Conservation (phyloP, 2,113 vertebrate genomes). For the Toxostoma redivivum region DNA sequence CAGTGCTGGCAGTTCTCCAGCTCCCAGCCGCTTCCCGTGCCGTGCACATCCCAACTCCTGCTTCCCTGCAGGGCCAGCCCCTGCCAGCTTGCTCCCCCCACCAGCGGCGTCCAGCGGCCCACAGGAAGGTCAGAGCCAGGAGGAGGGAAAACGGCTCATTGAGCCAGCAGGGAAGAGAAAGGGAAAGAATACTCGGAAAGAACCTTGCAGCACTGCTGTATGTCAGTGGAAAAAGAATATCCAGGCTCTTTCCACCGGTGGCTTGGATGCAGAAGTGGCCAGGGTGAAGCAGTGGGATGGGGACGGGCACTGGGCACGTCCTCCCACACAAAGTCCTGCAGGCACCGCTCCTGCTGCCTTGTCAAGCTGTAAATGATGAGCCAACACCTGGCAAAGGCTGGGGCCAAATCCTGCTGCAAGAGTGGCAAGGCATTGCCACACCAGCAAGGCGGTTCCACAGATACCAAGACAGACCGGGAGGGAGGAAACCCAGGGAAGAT, state of each 20-base stretch:
- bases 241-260: neutral
- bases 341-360: neutral
- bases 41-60: neutral
- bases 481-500: neutral
- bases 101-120: neutral
- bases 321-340: neutral
- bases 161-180: neutral
- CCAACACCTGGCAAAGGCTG: constrained; percentile 14
- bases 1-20: neutral
- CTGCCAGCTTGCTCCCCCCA: neutral
- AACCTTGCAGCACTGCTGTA: neutral
- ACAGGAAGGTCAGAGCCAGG: constrained; percentile 35
- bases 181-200: constrained; percentile 52
- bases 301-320: neutral
- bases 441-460: neutral
- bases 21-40: neutral
- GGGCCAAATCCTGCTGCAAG: constrained; percentile 27
- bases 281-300: rapidly evolving
- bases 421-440: constrained; percentile 25
- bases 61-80: neutral
- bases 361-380: neutral
- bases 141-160: neutral
- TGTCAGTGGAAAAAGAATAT: neutral
- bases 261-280: neutral
- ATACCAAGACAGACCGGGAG: neutral